These are phyloP conservation scores for Cacoxenus indagator DNA, from an alignment of 2,888 invertebrate species.

Conservation along the genomic window DNA sequence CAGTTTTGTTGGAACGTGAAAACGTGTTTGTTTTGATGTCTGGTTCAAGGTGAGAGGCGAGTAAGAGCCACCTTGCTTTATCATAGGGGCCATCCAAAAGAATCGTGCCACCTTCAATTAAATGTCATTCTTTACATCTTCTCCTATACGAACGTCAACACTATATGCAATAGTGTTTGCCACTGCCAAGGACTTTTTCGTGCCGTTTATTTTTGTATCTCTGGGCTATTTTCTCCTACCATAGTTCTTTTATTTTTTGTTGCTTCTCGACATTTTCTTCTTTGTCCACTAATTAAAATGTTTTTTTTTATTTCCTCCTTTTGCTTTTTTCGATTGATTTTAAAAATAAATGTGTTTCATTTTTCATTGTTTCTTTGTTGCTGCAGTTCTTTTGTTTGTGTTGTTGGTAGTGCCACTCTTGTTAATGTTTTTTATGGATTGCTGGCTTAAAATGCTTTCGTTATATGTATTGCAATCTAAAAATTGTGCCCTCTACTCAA, in stretches of 20 bases:
- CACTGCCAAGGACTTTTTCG: slow-evolving; percentile 64
- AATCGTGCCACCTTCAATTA: slow-evolving; percentile 63
- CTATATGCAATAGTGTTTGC: slow-evolving; percentile 26
- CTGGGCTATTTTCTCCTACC: not conserved
- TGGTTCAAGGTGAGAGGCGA: slow-evolving; percentile 5
- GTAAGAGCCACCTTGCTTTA: not conserved
- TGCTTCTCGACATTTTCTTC: slow-evolving; percentile 44
- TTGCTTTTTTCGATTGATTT: slow-evolving; percentile 58
- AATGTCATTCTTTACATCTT: slow-evolving; percentile 16
- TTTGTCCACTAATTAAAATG: slow-evolving; percentile 56
- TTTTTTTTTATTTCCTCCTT: slow-evolving; percentile 44
- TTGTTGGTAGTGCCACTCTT: slow-evolving; percentile 7
- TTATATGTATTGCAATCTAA: too few relatives aligned
- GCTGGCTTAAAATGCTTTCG: not conserved
- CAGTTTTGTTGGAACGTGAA: too few relatives aligned
- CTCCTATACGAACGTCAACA: not conserved
- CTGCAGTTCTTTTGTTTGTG: not conserved
- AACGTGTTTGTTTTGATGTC: not conserved
- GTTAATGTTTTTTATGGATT: not conserved
- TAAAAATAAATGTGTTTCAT: slow-evolving; percentile 54
- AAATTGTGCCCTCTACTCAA: too few relatives aligned
- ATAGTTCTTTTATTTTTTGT: slow-evolving; percentile 16
- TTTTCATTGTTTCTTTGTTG: slow-evolving; percentile 41
- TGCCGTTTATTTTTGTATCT: slow-evolving; percentile 39
- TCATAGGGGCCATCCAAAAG: not conserved